Conservation (phyloP, 1,140 invertebrate species). For the Pseudomyrmex pallidus region DNA sequence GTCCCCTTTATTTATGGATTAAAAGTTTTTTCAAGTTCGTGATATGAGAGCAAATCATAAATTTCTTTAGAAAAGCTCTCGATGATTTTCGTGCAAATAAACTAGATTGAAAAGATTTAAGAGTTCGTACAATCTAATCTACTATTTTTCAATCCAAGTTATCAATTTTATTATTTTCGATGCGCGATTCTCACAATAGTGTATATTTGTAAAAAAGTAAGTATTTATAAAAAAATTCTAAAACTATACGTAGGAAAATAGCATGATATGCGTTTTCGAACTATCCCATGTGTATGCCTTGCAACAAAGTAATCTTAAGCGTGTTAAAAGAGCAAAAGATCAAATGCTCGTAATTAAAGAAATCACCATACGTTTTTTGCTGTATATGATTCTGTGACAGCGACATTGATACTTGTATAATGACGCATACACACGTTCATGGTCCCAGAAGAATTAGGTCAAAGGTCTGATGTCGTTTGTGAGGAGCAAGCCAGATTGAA, state of each 20-base stretch:
- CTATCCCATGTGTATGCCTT: neutral
- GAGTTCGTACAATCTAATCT: too few species aligned
- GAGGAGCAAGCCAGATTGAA: conserved; percentile 56
- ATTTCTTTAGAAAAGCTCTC: neutral
- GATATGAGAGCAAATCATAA: neutral
- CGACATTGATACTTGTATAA: conserved; percentile 60
- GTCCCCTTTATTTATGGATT: neutral
- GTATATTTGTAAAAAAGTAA: neutral
- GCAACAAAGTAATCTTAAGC: neutral
- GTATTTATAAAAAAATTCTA: neutral
- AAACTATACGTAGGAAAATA: neutral
- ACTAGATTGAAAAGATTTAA: too few species aligned
- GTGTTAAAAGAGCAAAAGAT: conserved; percentile 13
- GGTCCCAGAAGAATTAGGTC: conserved; percentile 71
- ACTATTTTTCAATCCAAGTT: too few species aligned
- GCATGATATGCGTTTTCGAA: neutral
- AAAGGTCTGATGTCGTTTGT: conserved; percentile 60
- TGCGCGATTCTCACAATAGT: neutral
- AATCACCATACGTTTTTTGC: conserved; percentile 45
- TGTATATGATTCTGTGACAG: neutral
- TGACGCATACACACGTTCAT: conserved; percentile 63
- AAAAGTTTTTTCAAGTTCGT: too few species aligned
- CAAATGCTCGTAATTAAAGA: conserved; percentile 64
- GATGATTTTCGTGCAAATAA: neutral
- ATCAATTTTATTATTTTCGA: too few species aligned